Evolutionary conservation across 2,113 vertebrate genomes (phyloP).

Genomic region (Aphyosemion australe): DNA sequence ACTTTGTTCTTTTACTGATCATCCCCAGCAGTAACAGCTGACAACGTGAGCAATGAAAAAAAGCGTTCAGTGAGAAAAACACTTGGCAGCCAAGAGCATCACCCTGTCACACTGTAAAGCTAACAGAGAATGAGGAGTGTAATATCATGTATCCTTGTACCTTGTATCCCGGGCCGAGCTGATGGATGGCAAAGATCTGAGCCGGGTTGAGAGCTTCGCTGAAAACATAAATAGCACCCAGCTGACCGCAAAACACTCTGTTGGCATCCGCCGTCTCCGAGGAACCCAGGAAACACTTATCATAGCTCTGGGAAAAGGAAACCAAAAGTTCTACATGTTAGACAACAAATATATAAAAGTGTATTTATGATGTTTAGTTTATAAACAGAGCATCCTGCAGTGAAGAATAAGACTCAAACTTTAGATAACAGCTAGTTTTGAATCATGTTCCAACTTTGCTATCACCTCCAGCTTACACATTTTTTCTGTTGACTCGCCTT

Average conservation of each 20-base stretch:
- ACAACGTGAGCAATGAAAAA: too few species aligned
- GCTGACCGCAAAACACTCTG: conserved; percentile 96
- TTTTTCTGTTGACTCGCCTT: background rate
- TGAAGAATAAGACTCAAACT: background rate
- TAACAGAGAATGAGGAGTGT: background rate
- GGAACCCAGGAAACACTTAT: conserved; percentile 99
- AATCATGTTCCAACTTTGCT: conserved; percentile 4
- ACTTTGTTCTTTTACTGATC: too few species aligned
- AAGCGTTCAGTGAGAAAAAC: background rate
- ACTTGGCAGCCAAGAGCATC: background rate
- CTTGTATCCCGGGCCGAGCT: conserved; percentile 98
- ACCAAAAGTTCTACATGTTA: background rate
- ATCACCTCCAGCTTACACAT: conserved; percentile 15
- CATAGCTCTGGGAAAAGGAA: conserved; percentile 87
- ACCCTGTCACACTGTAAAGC: conserved; percentile 9
- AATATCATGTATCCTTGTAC: conserved; percentile 70
- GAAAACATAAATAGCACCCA: conserved; percentile 97
- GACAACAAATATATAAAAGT: background rate
- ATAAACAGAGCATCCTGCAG: background rate
- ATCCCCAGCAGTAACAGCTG: too few species aligned
- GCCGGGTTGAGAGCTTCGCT: conserved; percentile 99
- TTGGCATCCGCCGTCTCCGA: conserved; percentile 99
- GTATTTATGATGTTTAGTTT: too few species aligned
- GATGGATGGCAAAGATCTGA: conserved; percentile 99
- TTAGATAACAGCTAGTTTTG: conserved; percentile 13